These are phyloP conservation scores for Lates calcarifer DNA, from an alignment of 2,113 vertebrate genomes.

Conservation along the genomic window DNA sequence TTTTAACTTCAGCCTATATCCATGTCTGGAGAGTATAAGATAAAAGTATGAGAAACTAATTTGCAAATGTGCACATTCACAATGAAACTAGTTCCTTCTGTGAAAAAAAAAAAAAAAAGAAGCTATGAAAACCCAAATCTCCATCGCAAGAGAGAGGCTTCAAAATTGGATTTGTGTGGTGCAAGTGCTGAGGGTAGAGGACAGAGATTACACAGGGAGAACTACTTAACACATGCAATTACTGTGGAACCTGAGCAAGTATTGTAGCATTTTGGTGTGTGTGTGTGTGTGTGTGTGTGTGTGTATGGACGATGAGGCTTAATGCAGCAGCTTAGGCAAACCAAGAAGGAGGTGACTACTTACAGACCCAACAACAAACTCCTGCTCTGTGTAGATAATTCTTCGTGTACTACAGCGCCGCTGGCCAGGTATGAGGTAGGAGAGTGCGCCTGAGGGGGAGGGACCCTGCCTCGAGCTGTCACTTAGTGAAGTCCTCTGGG, in stretches of 20 bases:
- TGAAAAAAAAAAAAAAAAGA: conserved; percentile 15
- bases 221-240: conserved; percentile 45
- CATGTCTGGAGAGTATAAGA: not conserved
- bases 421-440: not conserved
- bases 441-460: not conserved
- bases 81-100: not conserved
- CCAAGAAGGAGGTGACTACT: conserved; percentile 19
- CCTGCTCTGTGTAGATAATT: conserved; percentile 45
- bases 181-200: conserved; percentile 45
- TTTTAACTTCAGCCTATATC: not conserved
- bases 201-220: conserved; percentile 42
- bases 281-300: not conserved
- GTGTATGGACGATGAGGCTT: conserved; percentile 23
- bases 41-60: not conserved
- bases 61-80: conserved; percentile 9
- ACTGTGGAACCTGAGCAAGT: conserved; percentile 32
- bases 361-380: conserved; percentile 28
- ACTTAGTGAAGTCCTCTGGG: conserved; percentile 2
- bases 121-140: not conserved
- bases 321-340: conserved; percentile 32
- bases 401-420: not conserved
- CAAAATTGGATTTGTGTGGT: conserved; percentile 40
- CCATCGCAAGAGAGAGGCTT: conserved; percentile 26
- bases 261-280: conserved; percentile 1
- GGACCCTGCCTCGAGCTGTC: conserved; percentile 11